A percentile compares a stretch with the other conserved stretches of the same genome.
phyloP scores from a whole-genome alignment of 2,888 invertebrate species.

The Lacanobia wlatinum region DNA sequence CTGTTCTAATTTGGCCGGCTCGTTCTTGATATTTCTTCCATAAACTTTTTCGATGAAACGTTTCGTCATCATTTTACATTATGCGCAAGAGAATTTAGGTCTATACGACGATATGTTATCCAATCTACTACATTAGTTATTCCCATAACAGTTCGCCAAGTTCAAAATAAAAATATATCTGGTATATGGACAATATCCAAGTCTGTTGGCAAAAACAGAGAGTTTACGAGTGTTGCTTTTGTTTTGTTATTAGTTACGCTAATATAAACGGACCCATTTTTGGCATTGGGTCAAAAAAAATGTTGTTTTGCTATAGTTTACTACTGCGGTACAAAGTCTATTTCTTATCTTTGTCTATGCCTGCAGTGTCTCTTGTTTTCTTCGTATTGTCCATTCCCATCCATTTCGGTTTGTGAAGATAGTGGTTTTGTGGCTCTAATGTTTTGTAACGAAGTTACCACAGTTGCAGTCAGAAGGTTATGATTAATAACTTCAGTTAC shows the following conservation, averaged over 20 bases:
- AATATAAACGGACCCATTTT: conserved; percentile 35
- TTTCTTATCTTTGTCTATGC: conserved; percentile 5
- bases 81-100: conserved; percentile 12
- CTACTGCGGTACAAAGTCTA: conserved; percentile 14
- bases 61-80: not conserved
- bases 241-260: conserved; percentile 51
- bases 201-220: conserved; percentile 57
- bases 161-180: conserved; percentile 46
- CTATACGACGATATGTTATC: conserved; percentile 19
- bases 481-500: not conserved
- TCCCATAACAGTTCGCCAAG: conserved; percentile 28
- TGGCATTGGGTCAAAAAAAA: conserved; percentile 56
- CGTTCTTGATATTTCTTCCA: not conserved
- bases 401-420: conserved; percentile 1
- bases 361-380: conserved; percentile 3
- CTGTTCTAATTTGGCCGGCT: not conserved
- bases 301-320: conserved; percentile 33
- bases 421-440: conserved; percentile 10
- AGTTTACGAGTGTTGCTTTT: conserved; percentile 54
- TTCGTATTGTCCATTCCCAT: not conserved
- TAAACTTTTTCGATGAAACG: conserved; percentile 2
- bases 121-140: conserved; percentile 28
- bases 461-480: conserved; percentile 22
- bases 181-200: conserved; percentile 60
- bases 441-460: conserved; percentile 46